These are phyloP conservation scores for Lophura nycthemera DNA, from an alignment of 2,113 vertebrate genomes.

Conservation along the genomic window DNA sequence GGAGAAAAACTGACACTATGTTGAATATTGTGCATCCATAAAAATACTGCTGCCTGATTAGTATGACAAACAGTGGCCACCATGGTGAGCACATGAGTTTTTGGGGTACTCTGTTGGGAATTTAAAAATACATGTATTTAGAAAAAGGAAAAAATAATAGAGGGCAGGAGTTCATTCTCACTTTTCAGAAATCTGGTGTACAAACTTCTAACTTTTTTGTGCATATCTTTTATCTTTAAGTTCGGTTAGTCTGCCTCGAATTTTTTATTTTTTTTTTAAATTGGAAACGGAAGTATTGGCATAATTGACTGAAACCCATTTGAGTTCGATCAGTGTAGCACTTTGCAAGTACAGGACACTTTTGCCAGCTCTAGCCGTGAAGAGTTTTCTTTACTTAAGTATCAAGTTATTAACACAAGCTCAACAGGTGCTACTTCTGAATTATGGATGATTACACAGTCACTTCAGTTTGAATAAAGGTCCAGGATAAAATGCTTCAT, in stretches of 20 bases:
- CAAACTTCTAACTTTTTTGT: background rate
- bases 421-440: slow-evolving; percentile 35
- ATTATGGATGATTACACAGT: slow-evolving; percentile 26
- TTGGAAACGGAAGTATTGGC: background rate
- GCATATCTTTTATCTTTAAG: rapidly evolving
- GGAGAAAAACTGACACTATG: background rate
- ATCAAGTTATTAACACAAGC: slow-evolving; percentile 1
- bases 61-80: background rate
- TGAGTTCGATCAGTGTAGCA: background rate
- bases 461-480: background rate
- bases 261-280: background rate
- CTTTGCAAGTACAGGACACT: background rate
- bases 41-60: background rate
- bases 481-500: background rate
- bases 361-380: background rate
- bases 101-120: background rate
- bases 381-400: slow-evolving; percentile 11
- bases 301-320: background rate
- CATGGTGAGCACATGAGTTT: rapidly evolving
- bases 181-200: background rate
- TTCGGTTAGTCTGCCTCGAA: background rate
- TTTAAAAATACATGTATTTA: background rate
- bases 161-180: background rate
- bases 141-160: background rate
- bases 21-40: background rate